These are phyloP conservation scores for Sebastes vulpes DNA, from an alignment of 2,797 vertebrate species.

Conservation along the genomic window DNA sequence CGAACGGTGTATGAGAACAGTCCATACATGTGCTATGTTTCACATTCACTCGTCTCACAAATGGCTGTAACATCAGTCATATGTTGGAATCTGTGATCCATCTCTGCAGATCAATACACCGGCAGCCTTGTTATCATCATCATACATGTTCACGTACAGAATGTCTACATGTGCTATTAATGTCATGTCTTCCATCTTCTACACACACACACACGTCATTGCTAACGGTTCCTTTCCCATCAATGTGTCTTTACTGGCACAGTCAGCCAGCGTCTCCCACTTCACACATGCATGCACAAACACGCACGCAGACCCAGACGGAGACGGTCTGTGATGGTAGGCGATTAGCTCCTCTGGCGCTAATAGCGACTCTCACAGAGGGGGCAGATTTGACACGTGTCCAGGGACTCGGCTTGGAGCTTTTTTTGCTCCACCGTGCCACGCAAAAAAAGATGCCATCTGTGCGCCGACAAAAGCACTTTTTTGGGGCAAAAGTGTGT, in stretches of 20 bases:
- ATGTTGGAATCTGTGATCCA: not conserved
- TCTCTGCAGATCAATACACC: slow-evolving; percentile 56
- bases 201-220: not conserved
- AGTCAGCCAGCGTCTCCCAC: slow-evolving; percentile 12
- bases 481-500: slow-evolving; percentile 34
- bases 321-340: slow-evolving; percentile 52
- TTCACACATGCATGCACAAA: slow-evolving; percentile 19
- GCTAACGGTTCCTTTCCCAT: not conserved
- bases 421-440: slow-evolving; percentile 50
- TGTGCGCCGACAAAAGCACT: slow-evolving; percentile 52
- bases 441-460: slow-evolving; percentile 77
- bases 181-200: not conserved
- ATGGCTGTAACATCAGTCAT: slow-evolving; percentile 8
- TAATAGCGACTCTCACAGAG: slow-evolving; percentile 74
- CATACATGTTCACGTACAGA: not conserved
- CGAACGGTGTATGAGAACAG: too few relatives aligned
- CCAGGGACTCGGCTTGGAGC: slow-evolving; percentile 60
- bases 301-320: slow-evolving; percentile 20
- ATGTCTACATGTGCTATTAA: not conserved
- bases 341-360: slow-evolving; percentile 64
- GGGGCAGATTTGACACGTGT: slow-evolving; percentile 74
- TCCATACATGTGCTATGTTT: not conserved
- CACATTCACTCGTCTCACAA: not conserved
- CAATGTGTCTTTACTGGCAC: not conserved
- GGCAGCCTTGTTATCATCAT: slow-evolving; percentile 24